Conservation (phyloP, 2,113 vertebrate genomes). For the Plecotus auritus region DNA sequence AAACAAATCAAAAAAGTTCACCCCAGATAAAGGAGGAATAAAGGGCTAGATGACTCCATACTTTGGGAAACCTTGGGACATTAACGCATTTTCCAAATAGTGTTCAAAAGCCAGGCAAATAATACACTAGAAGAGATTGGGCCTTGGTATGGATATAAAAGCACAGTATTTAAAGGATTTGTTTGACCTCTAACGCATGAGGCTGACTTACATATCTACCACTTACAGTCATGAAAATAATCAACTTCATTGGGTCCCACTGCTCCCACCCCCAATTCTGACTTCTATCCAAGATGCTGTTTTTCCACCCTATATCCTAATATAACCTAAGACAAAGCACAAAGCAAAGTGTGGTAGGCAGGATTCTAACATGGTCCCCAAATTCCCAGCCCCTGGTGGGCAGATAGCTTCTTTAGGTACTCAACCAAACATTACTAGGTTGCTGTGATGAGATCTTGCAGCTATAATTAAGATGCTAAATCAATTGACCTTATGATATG, state of each 20-base stretch:
- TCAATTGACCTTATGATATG: background rate
- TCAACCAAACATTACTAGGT: background rate
- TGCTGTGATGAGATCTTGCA: background rate
- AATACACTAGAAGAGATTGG: background rate
- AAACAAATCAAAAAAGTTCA: background rate
- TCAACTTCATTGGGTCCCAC: background rate
- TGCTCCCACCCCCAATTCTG: background rate
- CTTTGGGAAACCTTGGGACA: background rate
- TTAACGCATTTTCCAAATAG: background rate
- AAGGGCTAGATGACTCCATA: background rate
- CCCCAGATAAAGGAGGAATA: background rate
- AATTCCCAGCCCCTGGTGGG: background rate
- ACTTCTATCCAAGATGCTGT: background rate
- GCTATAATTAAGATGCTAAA: background rate
- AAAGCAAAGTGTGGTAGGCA: background rate
- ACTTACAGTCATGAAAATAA: background rate
- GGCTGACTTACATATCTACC: background rate
- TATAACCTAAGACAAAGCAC: background rate
- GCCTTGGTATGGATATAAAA: background rate
- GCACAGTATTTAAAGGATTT: background rate
- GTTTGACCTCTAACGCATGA: background rate
- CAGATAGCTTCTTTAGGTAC: background rate
- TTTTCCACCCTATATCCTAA: background rate
- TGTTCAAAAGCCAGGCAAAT: background rate
- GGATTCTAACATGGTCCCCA: background rate